Evolutionary conservation across 2,797 vertebrate genomes (phyloP).

Genomic region (Lagorchestes hirsutus): DNA sequence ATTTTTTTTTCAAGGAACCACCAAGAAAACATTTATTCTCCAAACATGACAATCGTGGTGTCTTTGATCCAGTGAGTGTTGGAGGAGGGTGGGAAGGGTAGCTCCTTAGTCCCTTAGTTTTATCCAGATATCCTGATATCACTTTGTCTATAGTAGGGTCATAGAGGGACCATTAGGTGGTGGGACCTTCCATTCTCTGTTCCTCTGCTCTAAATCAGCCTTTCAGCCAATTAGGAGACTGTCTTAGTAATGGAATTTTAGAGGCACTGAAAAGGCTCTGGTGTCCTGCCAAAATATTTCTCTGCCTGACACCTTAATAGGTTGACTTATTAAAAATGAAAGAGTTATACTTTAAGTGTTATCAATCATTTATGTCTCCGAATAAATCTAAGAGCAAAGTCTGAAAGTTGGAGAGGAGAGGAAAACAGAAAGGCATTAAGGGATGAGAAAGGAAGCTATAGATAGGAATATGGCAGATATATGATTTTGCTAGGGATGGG

Average conservation of each 20-base stretch:
- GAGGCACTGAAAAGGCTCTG: neutral
- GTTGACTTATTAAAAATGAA: neutral
- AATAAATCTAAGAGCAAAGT: conserved; percentile 27
- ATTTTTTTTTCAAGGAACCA: conserved; percentile 78
- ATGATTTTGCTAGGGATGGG: neutral
- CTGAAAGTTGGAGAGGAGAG: neutral
- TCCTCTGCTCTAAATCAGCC: neutral
- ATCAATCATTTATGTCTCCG: neutral
- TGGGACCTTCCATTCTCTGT: neutral
- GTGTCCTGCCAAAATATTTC: neutral
- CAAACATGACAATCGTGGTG: conserved; percentile 81
- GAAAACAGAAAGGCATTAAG: neutral
- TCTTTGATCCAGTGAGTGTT: conserved; percentile 82
- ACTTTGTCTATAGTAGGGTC: neutral
- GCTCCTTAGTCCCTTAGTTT: neutral
- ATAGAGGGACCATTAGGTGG: neutral
- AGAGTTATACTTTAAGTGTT: neutral
- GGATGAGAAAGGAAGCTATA: neutral
- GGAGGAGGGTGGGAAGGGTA: neutral
- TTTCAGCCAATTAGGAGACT: neutral
- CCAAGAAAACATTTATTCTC: conserved; percentile 79
- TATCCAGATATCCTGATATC: neutral
- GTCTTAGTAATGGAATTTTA: neutral
- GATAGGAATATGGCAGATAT: neutral
- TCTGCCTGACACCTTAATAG: neutral